Evolutionary conservation across 2,888 invertebrate genomes (phyloP), one percentile per base, ranked within the genome.

Genomic region (Drosophila atroscutellata): DNA sequence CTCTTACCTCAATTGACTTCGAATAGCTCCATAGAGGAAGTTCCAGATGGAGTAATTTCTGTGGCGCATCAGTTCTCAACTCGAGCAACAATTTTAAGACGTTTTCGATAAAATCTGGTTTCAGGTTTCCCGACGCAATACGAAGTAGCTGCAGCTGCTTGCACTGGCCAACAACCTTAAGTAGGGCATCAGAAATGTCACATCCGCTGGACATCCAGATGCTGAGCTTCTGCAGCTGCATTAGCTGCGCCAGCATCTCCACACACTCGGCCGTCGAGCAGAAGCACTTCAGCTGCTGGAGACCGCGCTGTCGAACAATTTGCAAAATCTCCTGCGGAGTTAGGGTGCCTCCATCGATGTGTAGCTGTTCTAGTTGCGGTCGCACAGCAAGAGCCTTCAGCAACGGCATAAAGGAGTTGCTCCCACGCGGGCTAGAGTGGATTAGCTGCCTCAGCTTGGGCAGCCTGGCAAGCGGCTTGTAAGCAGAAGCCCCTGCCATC

Each of bases 301-400:
- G 45, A 11, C 56, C 68, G 7, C 39, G 55, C 26, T 80, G 67
- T 6, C 75, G 67, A 8, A 66, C 45, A 20, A 85, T 49, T 51
- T 89, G 86, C 15, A n/a, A 37, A 15, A 61, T 55, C 52, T 85
- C 84, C 45, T 67, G 51, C 6, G 42, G 7, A 34, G 55, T 77
- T 1, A 85, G 67, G 11, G 64, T 82, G 30, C 89, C 89, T 8
- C 85, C 89, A 30, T 85, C 80, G 26, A 85, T 89, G 30, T 59
- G 55, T 7, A 89, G 57, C 13, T 56, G 57, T 5, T 72, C 55
- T 3, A 85, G 49, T 30, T 82, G 80, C 0, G 65, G n/a, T 28
- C 60, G 70, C 20, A 3, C 28, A 15, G 69, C 72, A 55, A 85
- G 57, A 2, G 11, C 51, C 1, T 45, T 58, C 1, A 85, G 88